Conservation (phyloP, 2,113 vertebrate species). For the Hippocampus zosterae region DNA sequence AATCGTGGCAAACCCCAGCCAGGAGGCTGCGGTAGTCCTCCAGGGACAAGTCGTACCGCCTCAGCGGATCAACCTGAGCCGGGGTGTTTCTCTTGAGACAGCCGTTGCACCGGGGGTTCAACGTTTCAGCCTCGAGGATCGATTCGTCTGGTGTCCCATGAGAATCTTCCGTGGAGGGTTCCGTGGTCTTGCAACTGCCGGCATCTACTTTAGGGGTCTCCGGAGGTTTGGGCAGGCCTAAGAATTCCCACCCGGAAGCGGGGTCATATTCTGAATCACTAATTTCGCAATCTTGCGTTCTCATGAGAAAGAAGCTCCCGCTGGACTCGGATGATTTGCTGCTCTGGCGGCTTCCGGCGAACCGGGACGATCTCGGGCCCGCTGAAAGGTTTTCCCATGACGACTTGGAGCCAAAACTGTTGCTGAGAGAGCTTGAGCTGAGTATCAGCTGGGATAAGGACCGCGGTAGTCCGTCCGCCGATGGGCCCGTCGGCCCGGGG, state of each 20-base stretch:
- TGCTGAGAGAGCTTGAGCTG: conserved; percentile 38
- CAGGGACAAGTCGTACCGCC: conserved; percentile 65
- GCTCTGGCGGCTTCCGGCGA: conserved; percentile 6
- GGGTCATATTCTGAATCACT: conserved; percentile 2
- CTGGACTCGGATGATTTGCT: conserved; percentile 22
- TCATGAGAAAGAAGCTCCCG: conserved; percentile 38
- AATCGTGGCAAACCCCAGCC: conserved; percentile 78
- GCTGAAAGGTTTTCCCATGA: conserved; percentile 69
- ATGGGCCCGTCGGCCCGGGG: not conserved
- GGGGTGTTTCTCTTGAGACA: conserved; percentile 39
- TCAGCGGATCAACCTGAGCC: conserved; percentile 11
- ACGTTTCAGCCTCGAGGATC: not conserved
- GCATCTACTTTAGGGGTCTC: not conserved
- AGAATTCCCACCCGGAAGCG: not conserved
- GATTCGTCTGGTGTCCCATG: conserved; percentile 45
- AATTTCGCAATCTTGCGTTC: conserved; percentile 28
- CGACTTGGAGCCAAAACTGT: conserved; percentile 63
- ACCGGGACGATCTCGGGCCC: conserved; percentile 17
- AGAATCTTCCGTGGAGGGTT: conserved; percentile 43
- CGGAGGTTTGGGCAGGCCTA: not conserved
- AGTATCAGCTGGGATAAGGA: conserved; percentile 43
- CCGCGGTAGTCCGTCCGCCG: not conserved
- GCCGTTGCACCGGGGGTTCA: conserved; percentile 43
- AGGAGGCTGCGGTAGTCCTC: conserved; percentile 79
- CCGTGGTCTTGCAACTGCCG: conserved; percentile 30